These are phyloP conservation scores for Bos indicus DNA, from an alignment of 2,113 vertebrate genomes.

Conservation along the genomic window DNA sequence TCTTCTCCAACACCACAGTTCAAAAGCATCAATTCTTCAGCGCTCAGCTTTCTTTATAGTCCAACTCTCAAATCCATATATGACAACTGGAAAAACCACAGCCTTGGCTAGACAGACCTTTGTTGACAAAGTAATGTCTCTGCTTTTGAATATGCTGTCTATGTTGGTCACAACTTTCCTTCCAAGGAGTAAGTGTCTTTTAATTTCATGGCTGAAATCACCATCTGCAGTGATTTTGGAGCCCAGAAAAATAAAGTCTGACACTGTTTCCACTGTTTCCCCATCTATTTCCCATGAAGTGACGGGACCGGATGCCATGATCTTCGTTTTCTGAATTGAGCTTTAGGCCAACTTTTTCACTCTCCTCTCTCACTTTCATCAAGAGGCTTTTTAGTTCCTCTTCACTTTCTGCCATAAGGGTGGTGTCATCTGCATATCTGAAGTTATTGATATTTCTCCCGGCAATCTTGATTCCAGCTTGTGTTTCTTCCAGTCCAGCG, in stretches of 20 bases:
- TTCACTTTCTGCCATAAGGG: neutral
- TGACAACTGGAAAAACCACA: neutral
- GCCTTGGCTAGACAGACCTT: neutral
- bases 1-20: neutral
- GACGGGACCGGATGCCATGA: neutral
- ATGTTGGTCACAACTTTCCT: neutral
- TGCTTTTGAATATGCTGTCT: neutral
- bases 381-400: neutral
- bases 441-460: neutral
- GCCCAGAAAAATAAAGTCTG: rapidly evolving
- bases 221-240: neutral
- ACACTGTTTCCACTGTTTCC: neutral
- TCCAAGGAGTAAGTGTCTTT: neutral
- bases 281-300: neutral
- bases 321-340: neutral
- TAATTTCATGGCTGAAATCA: neutral
- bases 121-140: neutral
- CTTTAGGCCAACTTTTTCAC: neutral
- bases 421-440: neutral
- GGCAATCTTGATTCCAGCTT: neutral
- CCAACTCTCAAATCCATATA: neutral
- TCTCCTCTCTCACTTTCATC: neutral
- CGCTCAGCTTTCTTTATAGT: neutral
- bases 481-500: neutral
- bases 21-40: neutral